phyloP scores from a whole-genome alignment of 2,888 invertebrate species.

The Strigamia maritima region DNA sequence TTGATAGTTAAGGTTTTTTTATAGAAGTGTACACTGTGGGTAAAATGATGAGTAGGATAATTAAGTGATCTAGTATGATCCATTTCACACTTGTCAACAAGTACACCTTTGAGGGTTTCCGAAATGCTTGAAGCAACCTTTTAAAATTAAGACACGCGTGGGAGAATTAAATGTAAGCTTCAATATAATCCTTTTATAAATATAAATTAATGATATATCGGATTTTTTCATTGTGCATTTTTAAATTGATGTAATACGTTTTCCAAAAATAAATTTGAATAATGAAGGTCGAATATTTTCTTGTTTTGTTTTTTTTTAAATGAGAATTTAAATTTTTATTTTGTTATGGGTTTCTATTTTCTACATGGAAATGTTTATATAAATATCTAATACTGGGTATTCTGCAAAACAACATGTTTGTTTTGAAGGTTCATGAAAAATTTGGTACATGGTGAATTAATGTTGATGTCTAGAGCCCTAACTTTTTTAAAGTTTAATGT shows the following conservation, averaged over 20 bases:
- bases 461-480: too few relatives aligned
- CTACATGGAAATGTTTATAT: too few relatives aligned
- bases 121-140: not conserved
- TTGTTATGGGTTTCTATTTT: too few relatives aligned
- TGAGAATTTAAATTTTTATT: too few relatives aligned
- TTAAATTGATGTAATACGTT: not conserved
- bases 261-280: too few relatives aligned
- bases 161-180: slow-evolving; percentile 7
- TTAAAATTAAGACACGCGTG: slow-evolving; percentile 9
- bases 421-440: too few relatives aligned
- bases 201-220: not conserved
- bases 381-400: too few relatives aligned
- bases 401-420: too few relatives aligned
- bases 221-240: not conserved
- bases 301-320: too few relatives aligned
- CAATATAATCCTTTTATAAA: slow-evolving; percentile 3
- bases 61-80: not conserved
- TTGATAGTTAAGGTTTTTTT: not conserved
- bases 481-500: too few relatives aligned
- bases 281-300: too few relatives aligned
- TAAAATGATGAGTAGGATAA: not conserved
- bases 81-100: slow-evolving; percentile 15
- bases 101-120: slow-evolving; percentile 6
- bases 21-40: not conserved
- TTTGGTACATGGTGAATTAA: too few relatives aligned